These are phyloP conservation scores for Timandra comae DNA, from an alignment of 2,888 invertebrate genomes.

Conservation along the genomic window DNA sequence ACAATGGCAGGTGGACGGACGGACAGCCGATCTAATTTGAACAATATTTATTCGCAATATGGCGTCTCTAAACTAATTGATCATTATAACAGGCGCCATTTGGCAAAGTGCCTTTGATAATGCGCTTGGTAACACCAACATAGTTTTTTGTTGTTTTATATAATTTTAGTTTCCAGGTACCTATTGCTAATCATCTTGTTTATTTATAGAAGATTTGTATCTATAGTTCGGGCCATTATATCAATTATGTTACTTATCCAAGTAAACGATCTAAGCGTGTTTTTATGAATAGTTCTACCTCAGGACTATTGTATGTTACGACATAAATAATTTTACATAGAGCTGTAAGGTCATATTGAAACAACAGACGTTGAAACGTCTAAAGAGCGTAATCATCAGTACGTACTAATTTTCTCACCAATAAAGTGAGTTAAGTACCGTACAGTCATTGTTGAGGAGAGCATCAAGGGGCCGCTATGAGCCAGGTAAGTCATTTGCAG, in stretches of 20 bases:
- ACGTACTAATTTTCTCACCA: slow-evolving; percentile 5
- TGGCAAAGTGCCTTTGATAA: slow-evolving; percentile 59
- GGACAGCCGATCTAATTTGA: slow-evolving; percentile 63
- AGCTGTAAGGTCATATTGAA: background rate
- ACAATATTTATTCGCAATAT: slow-evolving; percentile 71
- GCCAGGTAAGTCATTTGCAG: slow-evolving; percentile 9
- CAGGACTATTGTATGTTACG: no score
- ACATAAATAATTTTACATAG: no score
- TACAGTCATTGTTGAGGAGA: slow-evolving; percentile 6
- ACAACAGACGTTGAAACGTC: no score
- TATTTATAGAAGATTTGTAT: no score
- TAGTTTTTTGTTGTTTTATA: slow-evolving; percentile 19
- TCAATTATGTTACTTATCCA: no score
- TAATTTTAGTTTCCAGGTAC: slow-evolving; percentile 1
- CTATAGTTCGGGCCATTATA: no score
- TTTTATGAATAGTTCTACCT: no score
- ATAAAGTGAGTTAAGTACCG: slow-evolving; percentile 10
- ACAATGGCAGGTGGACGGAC: slow-evolving; percentile 54
- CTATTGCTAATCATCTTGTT: no score
- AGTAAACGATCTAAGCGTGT: no score
- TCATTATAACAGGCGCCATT: slow-evolving; percentile 57
- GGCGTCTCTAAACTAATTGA: slow-evolving; percentile 57
- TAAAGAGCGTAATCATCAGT: slow-evolving; percentile 1
- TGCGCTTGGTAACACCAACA: slow-evolving; percentile 30
- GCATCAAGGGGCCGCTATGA: slow-evolving; percentile 2